Evolutionary conservation across 1,140 invertebrate species (phyloP), one percentile per base, ranked within the genome.

Genomic region (Heterodera schachtii): DNA sequence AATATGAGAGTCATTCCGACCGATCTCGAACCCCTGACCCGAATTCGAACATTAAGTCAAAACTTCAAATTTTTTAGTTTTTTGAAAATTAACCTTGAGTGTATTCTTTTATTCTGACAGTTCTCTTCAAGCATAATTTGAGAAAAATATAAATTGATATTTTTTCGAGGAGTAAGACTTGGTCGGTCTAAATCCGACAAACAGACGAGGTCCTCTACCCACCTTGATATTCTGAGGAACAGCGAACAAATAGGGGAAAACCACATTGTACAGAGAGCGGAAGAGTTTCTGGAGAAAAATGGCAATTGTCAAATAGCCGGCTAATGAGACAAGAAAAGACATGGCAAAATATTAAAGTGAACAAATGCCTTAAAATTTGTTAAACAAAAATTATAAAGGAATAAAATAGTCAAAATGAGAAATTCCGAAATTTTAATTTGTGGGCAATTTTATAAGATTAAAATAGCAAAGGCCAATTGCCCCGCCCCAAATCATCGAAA

Each of bases 161-260:
- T 31, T 31, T 31, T 31, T 31, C 31, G 31, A 1, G 31, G 1
- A 31, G 1, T 31, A 31, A 31, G 31, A 31, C 1, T 31, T 31
- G 31, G 31, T 31, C 31, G 31, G 31, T 31, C 31, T 31, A 64
- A 64, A 16, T 64, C 5, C 57, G 4, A 5, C 16, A n/a, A 64
- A 64, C 5, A 64, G 19, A 60, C 11, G 49, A 6, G 5, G 16
- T 64, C 11, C 5, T 16, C 5, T 64, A 31, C 31, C 13, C 16
- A 64, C 57, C 57, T 64, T 64, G 16, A 64, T 64, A 77, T 89
- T 87, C 21, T 87, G 82, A 31, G 87, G 81, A 19, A 75, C 75
- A 49, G 81, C 85, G 52, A 89, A 76, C 13, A 86, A 69, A 73
- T 84, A 89, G 4, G 86, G 84, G 49, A 77, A 88, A 5, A 89